These are phyloP conservation scores for Linurgus olivaceus DNA, from an alignment of 2,797 vertebrate genomes.

Conservation along the genomic window DNA sequence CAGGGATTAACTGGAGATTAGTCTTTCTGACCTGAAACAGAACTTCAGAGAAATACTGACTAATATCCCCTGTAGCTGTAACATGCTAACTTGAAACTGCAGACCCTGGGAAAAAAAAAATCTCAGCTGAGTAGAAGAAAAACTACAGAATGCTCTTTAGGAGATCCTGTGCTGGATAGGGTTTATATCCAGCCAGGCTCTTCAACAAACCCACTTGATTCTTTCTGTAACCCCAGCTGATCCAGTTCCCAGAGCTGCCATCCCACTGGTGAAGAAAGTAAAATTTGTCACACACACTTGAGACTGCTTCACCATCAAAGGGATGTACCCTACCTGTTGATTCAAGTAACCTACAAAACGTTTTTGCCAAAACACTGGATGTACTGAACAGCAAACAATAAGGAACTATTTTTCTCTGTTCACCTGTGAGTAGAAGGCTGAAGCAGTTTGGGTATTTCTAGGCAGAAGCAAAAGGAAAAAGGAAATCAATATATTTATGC, in stretches of 20 bases:
- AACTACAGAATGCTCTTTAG: background rate
- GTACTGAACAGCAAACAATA: background rate
- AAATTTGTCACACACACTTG: background rate
- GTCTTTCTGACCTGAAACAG: background rate
- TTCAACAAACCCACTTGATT: background rate
- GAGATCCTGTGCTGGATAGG: background rate
- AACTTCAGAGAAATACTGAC: background rate
- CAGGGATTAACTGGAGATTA: background rate
- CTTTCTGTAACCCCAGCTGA: accelerated
- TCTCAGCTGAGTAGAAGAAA: background rate
- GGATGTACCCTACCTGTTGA: background rate
- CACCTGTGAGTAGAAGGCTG: accelerated
- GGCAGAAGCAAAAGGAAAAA: background rate
- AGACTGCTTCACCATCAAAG: background rate
- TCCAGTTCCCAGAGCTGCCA: background rate
- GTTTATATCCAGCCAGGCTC: background rate
- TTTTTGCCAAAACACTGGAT: background rate
- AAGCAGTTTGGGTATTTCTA: background rate
- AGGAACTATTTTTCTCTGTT: background rate
- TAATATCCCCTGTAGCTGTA: background rate
- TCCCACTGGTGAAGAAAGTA: background rate
- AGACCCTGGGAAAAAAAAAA: background rate
- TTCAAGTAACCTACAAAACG: background rate
- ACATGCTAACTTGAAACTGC: background rate
- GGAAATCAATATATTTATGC: background rate